Evolutionary conservation across 2,797 vertebrate genomes (phyloP).

Genomic region (Channallabes apus): DNA sequence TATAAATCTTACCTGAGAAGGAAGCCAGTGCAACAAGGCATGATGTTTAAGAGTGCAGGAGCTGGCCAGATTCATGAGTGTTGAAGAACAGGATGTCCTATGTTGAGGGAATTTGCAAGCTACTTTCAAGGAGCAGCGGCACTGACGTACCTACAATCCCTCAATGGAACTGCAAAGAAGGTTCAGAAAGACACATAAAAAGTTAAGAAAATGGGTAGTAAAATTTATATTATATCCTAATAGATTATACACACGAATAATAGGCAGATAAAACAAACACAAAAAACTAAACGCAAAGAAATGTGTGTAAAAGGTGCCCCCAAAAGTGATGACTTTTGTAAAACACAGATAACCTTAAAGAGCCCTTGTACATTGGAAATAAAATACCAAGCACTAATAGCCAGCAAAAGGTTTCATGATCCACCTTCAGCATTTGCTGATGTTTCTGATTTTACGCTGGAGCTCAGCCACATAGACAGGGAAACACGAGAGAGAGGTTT

Average conservation of each 20-base stretch:
- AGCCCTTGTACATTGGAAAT: slow-evolving; percentile 34
- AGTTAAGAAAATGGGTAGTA: not conserved
- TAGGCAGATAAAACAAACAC: not conserved
- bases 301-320: not conserved
- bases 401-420: slow-evolving; percentile 33
- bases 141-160: not conserved
- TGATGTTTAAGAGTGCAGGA: slow-evolving; percentile 38
- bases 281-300: not conserved
- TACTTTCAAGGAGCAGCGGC: slow-evolving; percentile 9
- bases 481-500: slow-evolving; percentile 25
- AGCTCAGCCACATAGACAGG: slow-evolving; percentile 20
- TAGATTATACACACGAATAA: not conserved
- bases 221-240: not conserved
- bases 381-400: slow-evolving; percentile 39
- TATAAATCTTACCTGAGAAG: slow-evolving; percentile 49
- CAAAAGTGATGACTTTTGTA: slow-evolving; percentile 28
- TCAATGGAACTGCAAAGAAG: slow-evolving; percentile 25
- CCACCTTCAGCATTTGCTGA: slow-evolving; percentile 36
- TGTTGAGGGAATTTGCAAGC: slow-evolving; percentile 7
- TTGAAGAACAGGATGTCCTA: slow-evolving; percentile 13
- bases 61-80: slow-evolving; percentile 37
- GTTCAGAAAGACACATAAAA: not conserved
- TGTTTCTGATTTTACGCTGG: slow-evolving; percentile 38
- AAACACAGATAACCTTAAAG: slow-evolving; percentile 46
- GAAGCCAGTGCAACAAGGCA: slow-evolving; percentile 38